Conservation (phyloP, 2,888 invertebrate species). For the Callyntrura sp. region DNA sequence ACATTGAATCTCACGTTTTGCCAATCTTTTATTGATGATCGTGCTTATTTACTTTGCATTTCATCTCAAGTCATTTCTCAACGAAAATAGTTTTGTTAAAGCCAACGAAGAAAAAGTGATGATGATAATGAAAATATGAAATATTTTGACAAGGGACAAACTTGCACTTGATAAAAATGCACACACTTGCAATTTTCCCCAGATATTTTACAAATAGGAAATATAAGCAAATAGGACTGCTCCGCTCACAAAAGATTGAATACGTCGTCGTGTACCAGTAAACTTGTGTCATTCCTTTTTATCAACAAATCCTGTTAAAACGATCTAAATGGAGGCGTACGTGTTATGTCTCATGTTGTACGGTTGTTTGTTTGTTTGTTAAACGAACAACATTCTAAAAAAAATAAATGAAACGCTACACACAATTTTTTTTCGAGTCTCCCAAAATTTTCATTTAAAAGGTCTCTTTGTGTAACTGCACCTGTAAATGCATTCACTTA, state of each 20-base stretch:
- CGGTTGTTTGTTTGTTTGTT: neutral
- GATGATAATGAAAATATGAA: constrained; percentile 49
- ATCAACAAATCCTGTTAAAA: neutral
- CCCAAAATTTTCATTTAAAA: neutral
- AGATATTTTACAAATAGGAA: too few relatives aligned
- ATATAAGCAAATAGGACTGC: too few relatives aligned
- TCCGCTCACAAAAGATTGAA: too few relatives aligned
- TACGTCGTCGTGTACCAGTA: neutral
- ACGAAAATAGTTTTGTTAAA: neutral
- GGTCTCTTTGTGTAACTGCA: constrained; percentile 12
- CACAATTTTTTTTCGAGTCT: neutral
- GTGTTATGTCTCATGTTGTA: constrained; percentile 6
- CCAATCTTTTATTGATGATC: constrained; percentile 45
- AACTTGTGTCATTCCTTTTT: neutral
- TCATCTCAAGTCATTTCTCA: neutral
- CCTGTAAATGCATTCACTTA: neutral
- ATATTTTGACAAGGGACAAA: constrained; percentile 61
- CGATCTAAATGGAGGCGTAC: neutral
- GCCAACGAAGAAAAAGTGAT: neutral
- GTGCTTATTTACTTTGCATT: neutral
- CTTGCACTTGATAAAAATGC: constrained; percentile 43
- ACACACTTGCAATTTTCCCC: constrained; percentile 60
- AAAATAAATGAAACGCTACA: constrained; percentile 50
- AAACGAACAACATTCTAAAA: neutral
- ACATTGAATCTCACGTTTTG: constrained; percentile 33